Evolutionary conservation across 2,113 vertebrate genomes (phyloP), one percentile per base, ranked within the genome.

Genomic region (Promerops cafer): DNA sequence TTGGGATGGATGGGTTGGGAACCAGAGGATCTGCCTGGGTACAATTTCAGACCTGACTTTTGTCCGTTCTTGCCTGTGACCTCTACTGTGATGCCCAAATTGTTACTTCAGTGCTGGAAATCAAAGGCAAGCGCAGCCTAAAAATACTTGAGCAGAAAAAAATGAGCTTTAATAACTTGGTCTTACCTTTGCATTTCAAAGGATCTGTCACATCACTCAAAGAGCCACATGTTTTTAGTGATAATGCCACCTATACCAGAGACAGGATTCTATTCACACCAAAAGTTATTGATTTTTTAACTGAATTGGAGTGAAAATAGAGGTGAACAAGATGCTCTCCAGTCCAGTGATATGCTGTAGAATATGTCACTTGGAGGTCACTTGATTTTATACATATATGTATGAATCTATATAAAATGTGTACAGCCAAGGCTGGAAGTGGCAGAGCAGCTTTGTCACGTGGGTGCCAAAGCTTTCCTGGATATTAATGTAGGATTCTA

Each of bases 171-270:
- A 85, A 85, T 91, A 83, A 93, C 63, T 86, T 88, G 59, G 53
- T 49, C n/a, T 72, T 80, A 23, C 56, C 74, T 93, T 93, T 89
- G 64, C 69, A 91, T 96, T 95, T 95, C 93, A 95, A 94, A 94
- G 72, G 40, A 16, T 84, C 82, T 87, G 72, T 61, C 84, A 85
- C 70, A 60, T 49, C 65, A 49, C 42, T 82, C 7, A 4, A n/a
- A 68, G 19, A 33, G 70, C 78, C 81, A 53, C 61, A 23, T 2
- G 2, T 75, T 91, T 83, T 57, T 26, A 70, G 44, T 65, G 78
- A 83, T 87, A 96, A 87, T 77, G 50, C 53, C 82, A 77, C 50
- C 39, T 27, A 6, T 53, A 22, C 37, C 33, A 33, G n/a, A 70
- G 53, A 60, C 7, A 10, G 16, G 49, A 22, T 72, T 87, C 63